phyloP scores from a whole-genome alignment of 2,113 vertebrate genomes.

The Phyllostomus hastatus region DNA sequence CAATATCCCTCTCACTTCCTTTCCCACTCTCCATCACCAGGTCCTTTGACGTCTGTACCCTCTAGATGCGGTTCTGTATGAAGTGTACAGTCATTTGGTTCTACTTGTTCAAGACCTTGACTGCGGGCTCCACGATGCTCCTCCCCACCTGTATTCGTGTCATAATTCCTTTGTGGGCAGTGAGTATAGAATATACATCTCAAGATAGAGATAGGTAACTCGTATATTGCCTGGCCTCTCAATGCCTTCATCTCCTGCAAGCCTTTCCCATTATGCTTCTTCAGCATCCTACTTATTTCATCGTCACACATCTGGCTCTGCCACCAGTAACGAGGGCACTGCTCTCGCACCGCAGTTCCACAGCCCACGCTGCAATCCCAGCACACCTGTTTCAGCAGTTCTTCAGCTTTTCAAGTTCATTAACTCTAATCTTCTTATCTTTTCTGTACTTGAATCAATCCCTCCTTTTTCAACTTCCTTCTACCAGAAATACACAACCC shows the following conservation, averaged over 20 bases:
- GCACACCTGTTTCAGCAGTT: not conserved
- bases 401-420: not conserved
- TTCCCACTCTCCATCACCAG: not conserved
- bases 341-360: not conserved
- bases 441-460: not conserved
- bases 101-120: not conserved
- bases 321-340: not conserved
- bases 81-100: not conserved
- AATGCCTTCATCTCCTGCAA: not conserved
- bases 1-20: not conserved
- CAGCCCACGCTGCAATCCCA: rapidly evolving
- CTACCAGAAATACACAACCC: not conserved
- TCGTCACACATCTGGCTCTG: not conserved
- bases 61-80: not conserved
- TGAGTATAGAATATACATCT: not conserved
- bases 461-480: not conserved
- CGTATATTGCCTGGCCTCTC: rapidly evolving
- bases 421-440: not conserved
- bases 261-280: not conserved
- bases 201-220: not conserved
- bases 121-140: not conserved
- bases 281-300: not conserved
- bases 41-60: not conserved
- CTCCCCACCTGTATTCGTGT: not conserved
- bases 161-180: not conserved